A percentile compares a stretch with the other conserved stretches of the same genome.
These are phyloP conservation scores for Branchinecta lindahli DNA, from an alignment of 1,140 invertebrate species.

Conservation along the genomic window DNA sequence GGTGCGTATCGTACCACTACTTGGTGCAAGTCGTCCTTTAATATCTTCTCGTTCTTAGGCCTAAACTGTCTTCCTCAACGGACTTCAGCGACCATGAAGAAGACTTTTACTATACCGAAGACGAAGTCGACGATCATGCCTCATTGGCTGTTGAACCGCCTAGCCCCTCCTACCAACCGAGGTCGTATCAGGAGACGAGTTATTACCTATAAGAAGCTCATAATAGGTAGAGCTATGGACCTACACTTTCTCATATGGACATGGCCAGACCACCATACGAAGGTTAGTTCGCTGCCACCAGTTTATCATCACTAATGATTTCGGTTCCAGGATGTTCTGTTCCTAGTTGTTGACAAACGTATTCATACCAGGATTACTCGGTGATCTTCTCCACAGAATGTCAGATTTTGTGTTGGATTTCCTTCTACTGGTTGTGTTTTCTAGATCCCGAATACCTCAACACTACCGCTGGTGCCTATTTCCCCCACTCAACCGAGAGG, in stretches of 20 bases:
- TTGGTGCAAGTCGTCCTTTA: neutral
- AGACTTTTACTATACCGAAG: conserved; percentile 88
- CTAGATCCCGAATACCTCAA: conserved; percentile 24
- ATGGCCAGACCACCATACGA: conserved; percentile 88
- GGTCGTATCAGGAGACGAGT: conserved; percentile 14
- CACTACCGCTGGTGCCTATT: conserved; percentile 19
- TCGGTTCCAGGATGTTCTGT: too few species aligned
- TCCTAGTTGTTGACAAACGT: too few species aligned
- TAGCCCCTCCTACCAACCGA: conserved; percentile 17
- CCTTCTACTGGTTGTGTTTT: neutral
- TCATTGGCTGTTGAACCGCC: conserved; percentile 17
- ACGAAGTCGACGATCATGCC: conserved; percentile 32
- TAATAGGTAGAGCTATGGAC: conserved; percentile 36
- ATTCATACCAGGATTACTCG: too few species aligned
- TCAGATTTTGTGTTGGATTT: neutral
- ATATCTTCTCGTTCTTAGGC: neutral
- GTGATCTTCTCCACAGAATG: too few species aligned
- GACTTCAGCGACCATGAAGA: conserved; percentile 62
- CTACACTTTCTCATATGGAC: conserved; percentile 73
- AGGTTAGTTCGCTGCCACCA: conserved; percentile 24
- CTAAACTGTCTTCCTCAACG: neutral
- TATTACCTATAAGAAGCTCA: neutral
- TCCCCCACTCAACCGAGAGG: conserved; percentile 7
- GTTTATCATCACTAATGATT: neutral
- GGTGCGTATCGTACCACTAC: neutral